Evolutionary conservation across 2,888 invertebrate species (phyloP).

Genomic region (Drosophila gaucha): DNA sequence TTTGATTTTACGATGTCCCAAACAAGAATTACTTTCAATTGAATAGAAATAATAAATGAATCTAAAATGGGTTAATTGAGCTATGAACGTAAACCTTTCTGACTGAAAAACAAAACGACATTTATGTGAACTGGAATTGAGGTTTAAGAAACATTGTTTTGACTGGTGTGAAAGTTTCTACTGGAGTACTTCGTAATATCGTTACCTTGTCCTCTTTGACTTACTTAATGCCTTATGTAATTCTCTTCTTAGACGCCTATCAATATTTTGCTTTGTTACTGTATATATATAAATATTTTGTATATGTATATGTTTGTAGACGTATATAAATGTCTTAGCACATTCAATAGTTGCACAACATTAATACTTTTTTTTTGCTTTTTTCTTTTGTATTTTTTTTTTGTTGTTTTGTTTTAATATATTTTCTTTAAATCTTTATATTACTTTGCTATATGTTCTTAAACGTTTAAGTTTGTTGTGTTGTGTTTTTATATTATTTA

Average conservation of each 20-base stretch:
- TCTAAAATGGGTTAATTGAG: slow-evolving; percentile 35
- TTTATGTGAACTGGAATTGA: slow-evolving; percentile 2
- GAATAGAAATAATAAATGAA: slow-evolving; percentile 7
- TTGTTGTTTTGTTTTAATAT: slow-evolving; percentile 42
- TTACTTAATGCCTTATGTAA: slow-evolving; percentile 4
- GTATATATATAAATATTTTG: slow-evolving; percentile 70
- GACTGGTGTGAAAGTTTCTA: slow-evolving; percentile 4
- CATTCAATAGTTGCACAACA: slow-evolving; percentile 80
- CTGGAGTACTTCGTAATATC: slow-evolving; percentile 14
- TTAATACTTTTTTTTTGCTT: slow-evolving; percentile 70
- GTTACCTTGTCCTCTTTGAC: not conserved
- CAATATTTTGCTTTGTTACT: slow-evolving; percentile 37
- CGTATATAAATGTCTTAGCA: slow-evolving; percentile 78
- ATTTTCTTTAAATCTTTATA: slow-evolving; percentile 41
- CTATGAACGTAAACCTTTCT: slow-evolving; percentile 24
- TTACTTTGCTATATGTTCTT: slow-evolving; percentile 48
- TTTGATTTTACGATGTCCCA: slow-evolving; percentile 12
- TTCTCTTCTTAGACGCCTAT: slow-evolving; percentile 39
- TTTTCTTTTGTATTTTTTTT: slow-evolving; percentile 29
- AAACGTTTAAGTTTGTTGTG: slow-evolving; percentile 37
- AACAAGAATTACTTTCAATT: slow-evolving; percentile 1
- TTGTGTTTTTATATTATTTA: slow-evolving; percentile 35
- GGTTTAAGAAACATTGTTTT: not conserved
- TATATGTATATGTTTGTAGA: slow-evolving; percentile 77
- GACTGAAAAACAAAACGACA: slow-evolving; percentile 3